These are phyloP conservation scores for Microcebus tavaratra DNA, from an alignment of 2,113 vertebrate genomes.

Conservation along the genomic window DNA sequence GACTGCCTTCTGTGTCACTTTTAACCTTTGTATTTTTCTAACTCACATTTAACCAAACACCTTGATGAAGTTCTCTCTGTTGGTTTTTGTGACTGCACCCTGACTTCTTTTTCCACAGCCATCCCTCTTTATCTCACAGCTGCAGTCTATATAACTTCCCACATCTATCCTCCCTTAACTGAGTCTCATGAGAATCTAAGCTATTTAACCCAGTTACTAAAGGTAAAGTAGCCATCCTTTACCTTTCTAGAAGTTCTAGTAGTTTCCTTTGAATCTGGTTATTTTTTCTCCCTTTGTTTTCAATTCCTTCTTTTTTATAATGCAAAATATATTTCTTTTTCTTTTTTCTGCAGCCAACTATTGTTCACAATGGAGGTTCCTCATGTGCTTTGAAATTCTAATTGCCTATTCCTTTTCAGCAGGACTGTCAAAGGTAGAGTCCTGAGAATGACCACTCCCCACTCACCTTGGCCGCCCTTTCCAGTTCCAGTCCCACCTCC, in stretches of 20 bases:
- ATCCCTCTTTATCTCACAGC: not conserved
- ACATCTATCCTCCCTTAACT: not conserved
- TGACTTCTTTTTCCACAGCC: not conserved
- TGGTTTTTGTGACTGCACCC: not conserved
- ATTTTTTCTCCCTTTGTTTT: not conserved
- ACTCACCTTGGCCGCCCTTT: not conserved
- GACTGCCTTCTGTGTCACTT: not conserved
- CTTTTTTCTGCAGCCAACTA: not conserved
- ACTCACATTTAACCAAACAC: not conserved
- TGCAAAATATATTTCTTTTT: not conserved
- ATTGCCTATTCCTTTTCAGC: not conserved
- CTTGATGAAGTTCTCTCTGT: not conserved
- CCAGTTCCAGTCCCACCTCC: not conserved
- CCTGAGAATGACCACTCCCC: not conserved
- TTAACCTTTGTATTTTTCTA: not conserved
- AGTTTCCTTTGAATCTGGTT: not conserved
- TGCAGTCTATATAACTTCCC: not conserved
- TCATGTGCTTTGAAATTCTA: not conserved
- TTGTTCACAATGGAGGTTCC: not conserved
- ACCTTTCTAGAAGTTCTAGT: not conserved
- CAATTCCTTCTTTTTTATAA: not conserved
- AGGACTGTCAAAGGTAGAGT: not conserved
- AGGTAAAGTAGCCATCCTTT: not conserved
- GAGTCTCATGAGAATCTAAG: not conserved
- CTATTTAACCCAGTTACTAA: not conserved